Conservation (phyloP, 2,113 vertebrate species). For the Dromaius novaehollandiae region DNA sequence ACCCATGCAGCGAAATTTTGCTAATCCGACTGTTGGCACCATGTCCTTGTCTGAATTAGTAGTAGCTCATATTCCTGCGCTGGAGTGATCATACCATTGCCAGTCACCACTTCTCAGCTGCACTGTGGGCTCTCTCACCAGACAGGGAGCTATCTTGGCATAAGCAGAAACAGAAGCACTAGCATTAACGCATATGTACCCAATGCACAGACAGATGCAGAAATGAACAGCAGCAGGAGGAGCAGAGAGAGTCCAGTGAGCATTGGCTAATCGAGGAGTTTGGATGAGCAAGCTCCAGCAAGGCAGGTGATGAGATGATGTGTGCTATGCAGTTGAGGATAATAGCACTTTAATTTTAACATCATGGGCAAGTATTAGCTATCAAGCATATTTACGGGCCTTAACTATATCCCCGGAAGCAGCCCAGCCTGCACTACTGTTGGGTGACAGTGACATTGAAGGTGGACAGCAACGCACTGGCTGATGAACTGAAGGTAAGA, state of each 20-base stretch:
- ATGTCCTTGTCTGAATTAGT: background rate
- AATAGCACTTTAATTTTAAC: background rate
- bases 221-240: background rate
- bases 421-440: background rate
- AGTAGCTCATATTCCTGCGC: background rate
- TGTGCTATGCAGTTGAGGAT: background rate
- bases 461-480: background rate
- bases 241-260: background rate
- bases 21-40: background rate
- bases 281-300: background rate
- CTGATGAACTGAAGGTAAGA: background rate
- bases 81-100: background rate
- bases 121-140: background rate
- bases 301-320: background rate
- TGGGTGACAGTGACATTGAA: background rate
- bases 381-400: background rate
- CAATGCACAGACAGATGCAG: background rate
- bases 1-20: background rate
- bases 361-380: background rate
- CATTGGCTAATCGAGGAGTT: fast-evolving
- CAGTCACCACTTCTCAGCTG: background rate
- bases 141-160: background rate
- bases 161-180: background rate
- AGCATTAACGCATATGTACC: background rate
- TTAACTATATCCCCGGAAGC: background rate